Evolutionary conservation across 2,888 invertebrate genomes (phyloP), one percentile per base, ranked within the genome.

Genomic region (Scrobipalpa costella): DNA sequence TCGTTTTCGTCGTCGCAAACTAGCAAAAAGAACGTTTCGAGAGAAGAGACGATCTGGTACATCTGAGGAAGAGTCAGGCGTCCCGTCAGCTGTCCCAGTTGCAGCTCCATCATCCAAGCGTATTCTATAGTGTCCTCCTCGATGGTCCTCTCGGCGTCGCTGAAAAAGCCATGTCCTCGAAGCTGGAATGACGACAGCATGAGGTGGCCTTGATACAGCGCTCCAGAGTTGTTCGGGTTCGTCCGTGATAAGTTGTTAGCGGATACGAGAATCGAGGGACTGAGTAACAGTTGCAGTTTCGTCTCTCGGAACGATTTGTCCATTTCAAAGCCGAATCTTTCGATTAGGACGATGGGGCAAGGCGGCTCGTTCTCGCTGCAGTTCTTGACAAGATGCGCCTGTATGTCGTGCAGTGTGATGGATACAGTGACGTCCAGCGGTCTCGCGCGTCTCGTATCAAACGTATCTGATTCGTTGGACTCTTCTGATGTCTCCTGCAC

Each of bases 91-190:
- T 98, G 98, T 0, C 99, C 99, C 52, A 99, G 85, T 73, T 98
- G 97, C 5, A 98, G 93, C 84, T 99, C 99, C 74, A 99, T 94
- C 73, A 99, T 92, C 99, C 99, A 99, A 0, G 96, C 98, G 82
- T 99, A 99, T 82, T 99, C 99, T 17, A 99, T 87, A 0, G 99
- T 98, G 75, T 99, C 99, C 83, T 98, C 96, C 75, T 98, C 98
- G 19, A 98, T 92, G 8, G 95, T 94, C 67, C 98, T 93, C 63
- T 97, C 98, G 63, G 97, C 95, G 77, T 97, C 97, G 72, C 99
- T 99, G 80, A 99, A 99, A 95, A 98, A 97, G 0, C 98, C 98
- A 82, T 98, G 98, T 0, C 99, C 99, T 71, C 99, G 94, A 75
- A 98, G 93, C 84, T 97, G 97, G 57, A 97, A 92, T 0, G 97